Base-by-base conservation (phyloP, 2,113 vertebrate genomes). In the Fulica atra region DNA sequence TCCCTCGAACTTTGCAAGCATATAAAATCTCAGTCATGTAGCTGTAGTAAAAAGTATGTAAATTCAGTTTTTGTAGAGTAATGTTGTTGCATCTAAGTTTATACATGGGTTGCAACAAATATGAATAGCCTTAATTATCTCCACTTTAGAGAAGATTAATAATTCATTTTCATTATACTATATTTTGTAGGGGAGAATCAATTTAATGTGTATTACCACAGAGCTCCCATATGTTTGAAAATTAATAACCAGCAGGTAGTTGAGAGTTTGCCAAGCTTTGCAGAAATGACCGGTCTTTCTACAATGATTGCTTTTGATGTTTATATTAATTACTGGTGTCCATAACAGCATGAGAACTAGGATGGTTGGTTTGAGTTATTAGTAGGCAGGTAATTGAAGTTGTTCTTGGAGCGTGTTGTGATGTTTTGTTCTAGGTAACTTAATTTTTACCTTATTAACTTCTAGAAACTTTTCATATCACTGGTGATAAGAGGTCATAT, bases 181-280 rank as follows among this genome's bases (percentile, higher is more conserved):
- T 95, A 89, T 94, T 98, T 98, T 97, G 91, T 97, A 65, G 92
- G 84, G 98, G 98, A 98, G 98, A 99, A 98, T 98, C 98, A 99
- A 98, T 99, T 99, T 99, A 97, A 98, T 46, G 33, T 98, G 98
- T 98, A 98, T 98, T 98, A 99, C 99, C 98, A 98, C 98, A 98
- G 99, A 98, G 98, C 97, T 99, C 98, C 99, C 99, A 99, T 99
- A 99, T 99, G 99, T 98, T 99, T 98, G 98, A 98, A 99, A 99
- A 99, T 99, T 98, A 99, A 99, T 99, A 99, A 99, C 96, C 99
- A 99, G 99, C 99, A 99, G 99, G 99, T 99, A 98, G 96, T 98
- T 98, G 98, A 98, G 98, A 98, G 98, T 98, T 98, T 99, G 99
- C 99, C 99, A 99, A 99, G 98, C 97, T 98, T 98, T 98, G 90